Conservation (phyloP, 2,888 invertebrate species). For the Rotaria socialis region DNA sequence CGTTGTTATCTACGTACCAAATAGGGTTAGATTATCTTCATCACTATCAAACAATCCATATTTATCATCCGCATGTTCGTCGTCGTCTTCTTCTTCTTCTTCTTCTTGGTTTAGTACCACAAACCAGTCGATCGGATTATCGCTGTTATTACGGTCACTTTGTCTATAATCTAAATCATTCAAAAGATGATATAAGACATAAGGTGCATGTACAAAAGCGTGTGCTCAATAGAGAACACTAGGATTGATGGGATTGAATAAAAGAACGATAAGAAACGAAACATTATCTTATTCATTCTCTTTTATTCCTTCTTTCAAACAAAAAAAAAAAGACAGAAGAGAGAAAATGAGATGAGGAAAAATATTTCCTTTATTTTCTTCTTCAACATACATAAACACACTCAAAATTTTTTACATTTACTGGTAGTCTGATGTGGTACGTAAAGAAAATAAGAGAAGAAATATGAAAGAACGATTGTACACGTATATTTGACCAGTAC, state of each 20-base stretch:
- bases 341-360: neutral
- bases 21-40: neutral
- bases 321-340: neutral
- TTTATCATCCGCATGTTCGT: neutral
- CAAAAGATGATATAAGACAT: constrained; percentile 1
- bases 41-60: neutral
- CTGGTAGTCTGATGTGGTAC: neutral
- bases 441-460: neutral
- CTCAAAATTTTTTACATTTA: neutral
- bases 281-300: neutral
- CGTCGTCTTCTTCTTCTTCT: neutral
- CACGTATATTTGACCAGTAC: neutral
- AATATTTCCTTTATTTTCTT: neutral
- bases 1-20: neutral
- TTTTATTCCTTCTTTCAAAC: neutral
- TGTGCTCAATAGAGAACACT: neutral
- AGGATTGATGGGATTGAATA: neutral
- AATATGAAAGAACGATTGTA: neutral
- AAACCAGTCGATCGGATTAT: neutral
- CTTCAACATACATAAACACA: neutral
- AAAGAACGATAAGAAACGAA: neutral
- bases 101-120: neutral
- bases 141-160: neutral
- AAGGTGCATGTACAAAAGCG: neutral
- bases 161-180: constrained; percentile 15